Evolutionary conservation across 1,140 invertebrate species (phyloP).

Genomic region (Triops longicaudatus): DNA sequence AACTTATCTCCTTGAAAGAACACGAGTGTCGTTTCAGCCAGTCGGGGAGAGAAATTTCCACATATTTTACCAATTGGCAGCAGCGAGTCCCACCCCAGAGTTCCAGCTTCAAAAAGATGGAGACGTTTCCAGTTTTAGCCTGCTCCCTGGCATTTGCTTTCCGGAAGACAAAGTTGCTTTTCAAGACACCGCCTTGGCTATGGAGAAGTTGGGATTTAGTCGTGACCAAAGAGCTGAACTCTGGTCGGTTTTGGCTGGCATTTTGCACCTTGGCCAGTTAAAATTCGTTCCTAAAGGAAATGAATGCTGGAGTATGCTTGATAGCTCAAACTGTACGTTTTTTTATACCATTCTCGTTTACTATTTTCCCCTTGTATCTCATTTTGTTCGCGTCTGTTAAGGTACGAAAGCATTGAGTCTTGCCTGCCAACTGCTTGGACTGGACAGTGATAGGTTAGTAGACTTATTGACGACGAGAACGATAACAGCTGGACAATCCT

Average conservation of each 20-base stretch:
- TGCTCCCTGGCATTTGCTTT: background rate
- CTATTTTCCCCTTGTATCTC: background rate
- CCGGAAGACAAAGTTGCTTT: conserved; percentile 8
- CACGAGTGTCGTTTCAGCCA: conserved; percentile 29
- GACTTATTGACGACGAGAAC: conserved; percentile 32
- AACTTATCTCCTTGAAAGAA: conserved; percentile 43
- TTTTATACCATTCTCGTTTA: background rate
- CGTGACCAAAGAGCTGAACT: background rate
- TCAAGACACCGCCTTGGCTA: conserved; percentile 4
- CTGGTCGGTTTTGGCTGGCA: conserved; percentile 25
- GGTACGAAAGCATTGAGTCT: background rate
- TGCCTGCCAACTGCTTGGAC: conserved; percentile 31
- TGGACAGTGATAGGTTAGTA: conserved; percentile 30
- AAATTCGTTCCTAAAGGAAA: conserved; percentile 22
- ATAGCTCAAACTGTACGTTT: conserved; percentile 7
- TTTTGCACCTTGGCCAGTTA: conserved; percentile 27
- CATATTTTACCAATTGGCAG: conserved; percentile 29
- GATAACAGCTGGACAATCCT: conserved; percentile 31
- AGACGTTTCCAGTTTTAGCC: background rate
- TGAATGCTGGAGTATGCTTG: conserved; percentile 3
- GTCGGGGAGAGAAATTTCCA: conserved; percentile 30
- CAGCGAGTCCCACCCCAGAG: background rate
- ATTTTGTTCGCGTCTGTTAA: background rate
- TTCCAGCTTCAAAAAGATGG: background rate
- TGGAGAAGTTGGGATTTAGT: conserved; percentile 23